A percentile compares a stretch with the other conserved stretches of the same genome.
Evolutionary conservation across 1,140 invertebrate species (phyloP).

Genomic region (Dolichoris vasculosae): DNA sequence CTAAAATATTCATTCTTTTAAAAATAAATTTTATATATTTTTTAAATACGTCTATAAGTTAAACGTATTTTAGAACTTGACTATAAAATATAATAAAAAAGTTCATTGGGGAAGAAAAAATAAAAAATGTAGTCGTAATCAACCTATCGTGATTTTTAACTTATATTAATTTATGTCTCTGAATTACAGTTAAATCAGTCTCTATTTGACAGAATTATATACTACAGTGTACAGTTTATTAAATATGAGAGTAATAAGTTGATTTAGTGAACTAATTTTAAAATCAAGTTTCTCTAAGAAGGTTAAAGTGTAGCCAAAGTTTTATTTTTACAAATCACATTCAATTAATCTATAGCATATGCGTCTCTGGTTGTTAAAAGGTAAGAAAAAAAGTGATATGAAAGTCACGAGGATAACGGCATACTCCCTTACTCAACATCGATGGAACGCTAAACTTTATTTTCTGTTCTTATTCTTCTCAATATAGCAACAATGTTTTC

Average conservation of each 20-base stretch:
- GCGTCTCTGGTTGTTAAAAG: not conserved
- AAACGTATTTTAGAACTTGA: too few relatives aligned
- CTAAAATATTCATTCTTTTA: too few relatives aligned
- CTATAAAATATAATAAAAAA: too few relatives aligned
- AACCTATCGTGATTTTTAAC: not conserved
- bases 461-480: not conserved
- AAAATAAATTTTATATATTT: too few relatives aligned
- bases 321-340: not conserved
- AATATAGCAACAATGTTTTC: conserved; percentile 3
- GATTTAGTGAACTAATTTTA: not conserved
- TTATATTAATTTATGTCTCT: not conserved
- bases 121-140: not conserved
- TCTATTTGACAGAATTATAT: not conserved
- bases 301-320: not conserved
- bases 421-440: conserved; percentile 14
- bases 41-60: too few relatives aligned
- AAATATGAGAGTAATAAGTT: not conserved
- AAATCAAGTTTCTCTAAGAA: not conserved
- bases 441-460: not conserved
- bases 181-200: not conserved
- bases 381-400: not conserved
- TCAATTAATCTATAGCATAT: not conserved
- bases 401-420: not conserved
- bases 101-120: too few relatives aligned
- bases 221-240: not conserved